phyloP scores from a whole-genome alignment of 35 echinoderm and acorn worm genomes.

The Lytechinus variegatus region DNA sequence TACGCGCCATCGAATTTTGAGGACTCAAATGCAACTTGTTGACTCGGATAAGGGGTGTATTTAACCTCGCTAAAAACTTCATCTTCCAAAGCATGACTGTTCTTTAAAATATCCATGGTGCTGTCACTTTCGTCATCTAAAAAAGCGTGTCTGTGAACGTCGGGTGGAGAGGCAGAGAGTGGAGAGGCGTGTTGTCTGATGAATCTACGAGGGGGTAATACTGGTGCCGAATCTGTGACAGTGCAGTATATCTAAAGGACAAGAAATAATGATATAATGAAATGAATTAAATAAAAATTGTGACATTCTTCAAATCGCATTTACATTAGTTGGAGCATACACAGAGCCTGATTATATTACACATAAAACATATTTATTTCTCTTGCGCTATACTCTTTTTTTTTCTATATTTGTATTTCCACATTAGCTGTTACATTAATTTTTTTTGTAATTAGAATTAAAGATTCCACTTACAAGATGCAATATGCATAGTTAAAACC shows the following conservation, averaged over 20 bases:
- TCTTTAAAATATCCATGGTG: not conserved
- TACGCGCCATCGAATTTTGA: not conserved
- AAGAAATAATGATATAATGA: not conserved
- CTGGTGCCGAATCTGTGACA: not conserved
- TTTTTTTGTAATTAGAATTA: too few relatives aligned
- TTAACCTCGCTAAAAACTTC: not conserved
- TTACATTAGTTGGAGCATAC: too few relatives aligned
- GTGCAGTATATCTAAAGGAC: not conserved
- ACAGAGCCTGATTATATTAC: too few relatives aligned
- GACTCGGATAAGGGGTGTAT: not conserved
- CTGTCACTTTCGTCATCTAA: not conserved
- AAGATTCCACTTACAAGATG: too few relatives aligned
- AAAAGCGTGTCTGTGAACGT: not conserved
- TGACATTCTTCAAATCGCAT: too few relatives aligned
- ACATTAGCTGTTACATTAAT: too few relatives aligned
- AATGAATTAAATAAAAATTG: too few relatives aligned
- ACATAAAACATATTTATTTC: too few relatives aligned
- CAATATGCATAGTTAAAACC: too few relatives aligned
- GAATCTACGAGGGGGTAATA: not conserved
- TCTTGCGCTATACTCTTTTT: too few relatives aligned
- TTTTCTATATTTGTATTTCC: too few relatives aligned
- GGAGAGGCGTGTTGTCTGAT: not conserved
- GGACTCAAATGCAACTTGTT: not conserved
- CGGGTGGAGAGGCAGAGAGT: not conserved
- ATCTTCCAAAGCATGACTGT: not conserved